Conservation (phyloP, 1,140 invertebrate species). For the Drosophila jambulina region DNA sequence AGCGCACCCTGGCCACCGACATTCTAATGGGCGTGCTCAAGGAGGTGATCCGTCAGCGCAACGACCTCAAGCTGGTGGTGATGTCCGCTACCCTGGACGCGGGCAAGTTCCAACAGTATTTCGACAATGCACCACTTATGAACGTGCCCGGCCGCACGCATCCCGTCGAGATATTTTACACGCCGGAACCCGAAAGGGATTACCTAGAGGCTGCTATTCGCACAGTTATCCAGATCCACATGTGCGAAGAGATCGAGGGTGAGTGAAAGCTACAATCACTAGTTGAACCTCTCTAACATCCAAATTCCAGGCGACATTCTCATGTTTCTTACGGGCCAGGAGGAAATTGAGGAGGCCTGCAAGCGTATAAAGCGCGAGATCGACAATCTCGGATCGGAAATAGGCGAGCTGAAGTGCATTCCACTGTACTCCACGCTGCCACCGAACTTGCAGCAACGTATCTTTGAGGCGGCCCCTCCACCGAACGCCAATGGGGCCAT, state of each 20-base stretch:
- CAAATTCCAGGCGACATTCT: constrained; percentile 91
- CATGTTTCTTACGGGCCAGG: constrained; percentile 97
- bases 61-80: constrained; percentile 98
- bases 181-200: constrained; percentile 98
- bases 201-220: constrained; percentile 99
- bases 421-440: constrained; percentile 99
- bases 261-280: neutral
- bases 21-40: constrained; percentile 99
- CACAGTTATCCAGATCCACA: constrained; percentile 99
- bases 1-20: constrained; percentile 99
- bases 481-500: constrained; percentile 97
- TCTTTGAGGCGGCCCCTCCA: constrained; percentile 98
- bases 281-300: neutral
- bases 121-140: constrained; percentile 99
- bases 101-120: constrained; percentile 99
- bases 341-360: constrained; percentile 99
- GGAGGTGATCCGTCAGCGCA: constrained; percentile 97
- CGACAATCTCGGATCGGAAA: constrained; percentile 97
- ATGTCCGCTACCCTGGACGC: constrained; percentile 99
- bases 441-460: constrained; percentile 98
- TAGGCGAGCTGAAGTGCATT: constrained; percentile 99
- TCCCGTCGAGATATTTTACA: constrained; percentile 99
- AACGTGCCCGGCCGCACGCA: constrained; percentile 97
- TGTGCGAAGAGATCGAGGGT: constrained; percentile 97
- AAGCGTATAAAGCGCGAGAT: constrained; percentile 98